Percentiles rank a stretch among this genome's conserved stretches.
phyloP scores from a whole-genome alignment of 1,140 invertebrate genomes.

The Tetraneura akinire region DNA sequence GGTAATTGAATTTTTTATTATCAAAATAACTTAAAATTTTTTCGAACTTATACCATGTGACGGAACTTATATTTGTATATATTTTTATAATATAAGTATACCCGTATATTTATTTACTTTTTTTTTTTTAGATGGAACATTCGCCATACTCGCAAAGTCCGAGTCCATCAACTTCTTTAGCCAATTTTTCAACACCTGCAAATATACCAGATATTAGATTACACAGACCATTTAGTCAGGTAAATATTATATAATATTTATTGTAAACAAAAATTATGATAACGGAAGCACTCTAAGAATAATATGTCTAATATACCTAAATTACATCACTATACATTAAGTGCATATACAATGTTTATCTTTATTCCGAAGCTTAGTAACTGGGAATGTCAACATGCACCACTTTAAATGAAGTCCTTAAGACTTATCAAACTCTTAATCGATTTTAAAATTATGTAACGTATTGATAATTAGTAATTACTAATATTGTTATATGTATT shows the following conservation, averaged over 20 bases:
- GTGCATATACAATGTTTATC: slow-evolving; percentile 14
- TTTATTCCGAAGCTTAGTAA: background rate
- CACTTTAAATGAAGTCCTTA: slow-evolving; percentile 31
- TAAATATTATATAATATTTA: slow-evolving; percentile 9
- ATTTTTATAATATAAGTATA: no score
- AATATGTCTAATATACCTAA: background rate
- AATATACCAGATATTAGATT: slow-evolving; percentile 40
- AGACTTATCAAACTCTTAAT: slow-evolving; percentile 11
- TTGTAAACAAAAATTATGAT: background rate
- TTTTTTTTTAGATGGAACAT: slow-evolving; percentile 43
- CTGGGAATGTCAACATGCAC: background rate
- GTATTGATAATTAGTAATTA: slow-evolving; percentile 27
- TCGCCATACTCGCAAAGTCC: slow-evolving; percentile 40
- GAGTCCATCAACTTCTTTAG: slow-evolving; percentile 34
- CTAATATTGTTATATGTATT: no score
- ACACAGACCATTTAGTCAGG: slow-evolving; percentile 46
- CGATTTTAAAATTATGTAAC: slow-evolving; percentile 14
- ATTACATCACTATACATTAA: slow-evolving; percentile 15
- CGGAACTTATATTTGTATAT: no score
- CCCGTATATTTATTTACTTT: no score
- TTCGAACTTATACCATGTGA: no score
- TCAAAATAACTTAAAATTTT: no score
- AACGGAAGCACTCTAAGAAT: background rate
- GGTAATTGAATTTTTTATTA: no score
- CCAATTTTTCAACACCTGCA: slow-evolving; percentile 32